These are phyloP conservation scores for Chrysolina haemoptera DNA, from an alignment of 2,888 invertebrate species.

Conservation along the genomic window DNA sequence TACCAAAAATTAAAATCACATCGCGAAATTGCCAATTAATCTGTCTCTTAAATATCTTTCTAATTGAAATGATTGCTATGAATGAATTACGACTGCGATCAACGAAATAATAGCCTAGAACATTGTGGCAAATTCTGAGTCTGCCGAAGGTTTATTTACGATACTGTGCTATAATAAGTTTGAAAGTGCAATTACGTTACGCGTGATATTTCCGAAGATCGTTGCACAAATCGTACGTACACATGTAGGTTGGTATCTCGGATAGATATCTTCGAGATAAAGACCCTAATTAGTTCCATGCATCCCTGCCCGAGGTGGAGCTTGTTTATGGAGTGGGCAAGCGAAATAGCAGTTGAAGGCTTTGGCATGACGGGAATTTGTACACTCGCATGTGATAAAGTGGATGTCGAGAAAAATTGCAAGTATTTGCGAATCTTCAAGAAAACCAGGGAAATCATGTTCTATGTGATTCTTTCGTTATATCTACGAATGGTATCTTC, in stretches of 20 bases:
- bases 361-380: conserved; percentile 13
- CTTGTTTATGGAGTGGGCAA: conserved; percentile 27
- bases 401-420: background rate
- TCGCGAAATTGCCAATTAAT: background rate
- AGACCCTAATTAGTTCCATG: conserved; percentile 46
- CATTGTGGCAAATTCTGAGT: conserved; percentile 19
- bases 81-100: conserved; percentile 8
- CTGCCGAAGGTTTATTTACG: conserved; percentile 28
- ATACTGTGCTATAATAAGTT: conserved; percentile 30
- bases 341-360: conserved; percentile 17
- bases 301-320: conserved; percentile 35
- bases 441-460: background rate
- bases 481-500: too few species aligned
- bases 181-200: conserved; percentile 39
- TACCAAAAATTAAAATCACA: too few species aligned
- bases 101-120: conserved; percentile 9
- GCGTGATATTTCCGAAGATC: conserved; percentile 44
- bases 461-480: too few species aligned
- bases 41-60: background rate
- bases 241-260: conserved; percentile 44
- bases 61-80: background rate
- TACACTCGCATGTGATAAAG: background rate
- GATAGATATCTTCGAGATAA: conserved; percentile 46
- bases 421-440: background rate
- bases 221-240: conserved; percentile 47